Base-by-base conservation (phyloP, 2,797 vertebrate genomes). In the Oreochromis grahami region DNA sequence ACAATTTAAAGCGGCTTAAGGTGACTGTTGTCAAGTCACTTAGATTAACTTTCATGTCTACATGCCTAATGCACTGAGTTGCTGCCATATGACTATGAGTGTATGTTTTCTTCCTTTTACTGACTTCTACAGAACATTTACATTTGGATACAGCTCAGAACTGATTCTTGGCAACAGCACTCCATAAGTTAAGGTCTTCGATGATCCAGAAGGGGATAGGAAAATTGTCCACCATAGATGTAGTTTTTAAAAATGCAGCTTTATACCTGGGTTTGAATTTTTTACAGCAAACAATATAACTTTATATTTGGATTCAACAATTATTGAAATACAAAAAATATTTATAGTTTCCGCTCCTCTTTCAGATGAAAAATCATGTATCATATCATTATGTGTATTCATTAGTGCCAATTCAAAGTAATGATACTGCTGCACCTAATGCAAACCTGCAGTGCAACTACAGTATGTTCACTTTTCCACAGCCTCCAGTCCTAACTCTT, bases 11-110 rank as follows among this genome's bases (percentile, higher is more conserved):
- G 58, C 0, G 1, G 10, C 10, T 63, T 63, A 36, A 63, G 17
- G 58, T 36, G 50, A 52, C 1, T 36, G 32, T 7, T 63, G 10
- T 63, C 58, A 36, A 38, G 19, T 63, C 6, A n/a, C 58, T 63
- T 2, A 65, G 19, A 65, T 65, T 5, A 38, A n/a, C 6, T 70
- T 43, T 17, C 65, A 15, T 17, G 8, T 43, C 38, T 70, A 41
- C n/a, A 0, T 24, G 36, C 0, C 2, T 43, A 43, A 4, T 68
- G 5, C 63, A 43, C 7, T 1, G 36, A 43, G n/a, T 1, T 6
- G n/a, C 36, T 68, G n/a, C n/a, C 36, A 24, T 43, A 70, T 43
- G 38, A 43, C 5, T 43, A 8, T 26, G 63, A 43, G 21, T 68
- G 21, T 26, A 43, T 43, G 12, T 45, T 29, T 70, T 70, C 13